A percentile compares a stretch with the other conserved stretches of the same genome.
Conservation (phyloP, 2,888 invertebrate genomes). For the Mythimna vitellina region DNA sequence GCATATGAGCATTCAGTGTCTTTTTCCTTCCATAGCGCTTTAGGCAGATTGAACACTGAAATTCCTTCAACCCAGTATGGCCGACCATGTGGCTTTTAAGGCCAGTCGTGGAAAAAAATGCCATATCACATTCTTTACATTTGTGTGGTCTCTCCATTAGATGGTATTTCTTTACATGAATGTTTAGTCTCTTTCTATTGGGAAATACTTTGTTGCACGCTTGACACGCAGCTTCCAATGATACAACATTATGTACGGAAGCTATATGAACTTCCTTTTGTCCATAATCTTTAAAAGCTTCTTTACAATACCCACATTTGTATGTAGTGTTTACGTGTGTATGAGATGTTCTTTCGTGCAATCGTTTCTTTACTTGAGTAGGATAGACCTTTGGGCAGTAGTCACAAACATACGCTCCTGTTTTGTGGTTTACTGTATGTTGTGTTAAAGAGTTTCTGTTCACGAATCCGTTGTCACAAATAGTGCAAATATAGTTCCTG, state of each 20-base stretch:
- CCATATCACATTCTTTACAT: slow-evolving; percentile 64
- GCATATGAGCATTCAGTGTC: slow-evolving; percentile 77
- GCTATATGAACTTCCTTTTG: slow-evolving; percentile 68
- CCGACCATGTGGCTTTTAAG: slow-evolving; percentile 81
- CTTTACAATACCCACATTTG: slow-evolving; percentile 72
- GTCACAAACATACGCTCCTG: slow-evolving; percentile 72
- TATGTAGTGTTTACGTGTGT: slow-evolving; percentile 49
- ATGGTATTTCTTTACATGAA: slow-evolving; percentile 71
- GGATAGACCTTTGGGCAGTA: slow-evolving; percentile 80
- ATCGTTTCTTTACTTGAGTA: slow-evolving; percentile 77
- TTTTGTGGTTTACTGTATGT: slow-evolving; percentile 65
- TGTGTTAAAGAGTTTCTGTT: slow-evolving; percentile 64
- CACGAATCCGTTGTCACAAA: slow-evolving; percentile 69
- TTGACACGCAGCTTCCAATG: slow-evolving; percentile 61
- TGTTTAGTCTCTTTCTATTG: slow-evolving; percentile 58
- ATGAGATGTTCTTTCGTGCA: slow-evolving; percentile 75
- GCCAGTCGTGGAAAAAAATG: slow-evolving; percentile 67
- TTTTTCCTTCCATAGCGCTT: slow-evolving; percentile 76
- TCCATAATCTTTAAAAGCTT: slow-evolving; percentile 69
- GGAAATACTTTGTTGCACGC: slow-evolving; percentile 71
- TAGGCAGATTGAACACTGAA: slow-evolving; percentile 75
- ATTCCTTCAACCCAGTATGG: slow-evolving; percentile 82
- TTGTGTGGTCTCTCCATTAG: slow-evolving; percentile 63
- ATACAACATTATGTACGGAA: slow-evolving; percentile 63
- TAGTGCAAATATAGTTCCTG: slow-evolving; percentile 71